Percentiles rank a stretch among this genome's conserved stretches.
These are phyloP conservation scores for Melanogrammus aeglefinus DNA, from an alignment of 2,797 vertebrate genomes.

Conservation along the genomic window DNA sequence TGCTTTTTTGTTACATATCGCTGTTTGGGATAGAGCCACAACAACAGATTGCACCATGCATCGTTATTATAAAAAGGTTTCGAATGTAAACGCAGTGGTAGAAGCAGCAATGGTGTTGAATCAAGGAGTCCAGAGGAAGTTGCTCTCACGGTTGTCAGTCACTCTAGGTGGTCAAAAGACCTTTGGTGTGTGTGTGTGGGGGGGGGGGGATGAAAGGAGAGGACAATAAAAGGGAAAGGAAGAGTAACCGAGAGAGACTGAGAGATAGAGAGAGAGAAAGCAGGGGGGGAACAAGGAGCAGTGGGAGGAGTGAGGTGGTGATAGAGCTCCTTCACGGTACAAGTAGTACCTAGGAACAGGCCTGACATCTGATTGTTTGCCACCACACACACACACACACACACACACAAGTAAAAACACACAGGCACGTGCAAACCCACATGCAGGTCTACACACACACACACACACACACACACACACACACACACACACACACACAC, in stretches of 20 bases:
- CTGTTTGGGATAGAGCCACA: not conserved
- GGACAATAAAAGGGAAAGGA: not conserved
- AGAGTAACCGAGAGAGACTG: not conserved
- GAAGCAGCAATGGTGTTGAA: not conserved
- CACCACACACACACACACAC: not conserved
- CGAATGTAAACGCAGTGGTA: not conserved
- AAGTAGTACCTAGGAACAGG: not conserved
- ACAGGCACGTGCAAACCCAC: not conserved
- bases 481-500: slow-evolving; percentile 26
- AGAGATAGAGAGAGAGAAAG: not conserved
- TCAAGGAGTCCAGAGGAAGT: not conserved
- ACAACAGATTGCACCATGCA: not conserved
- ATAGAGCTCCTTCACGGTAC: not conserved
- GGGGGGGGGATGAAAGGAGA: not conserved
- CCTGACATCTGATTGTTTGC: not conserved
- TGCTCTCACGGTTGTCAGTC: not conserved
- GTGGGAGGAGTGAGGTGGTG: not conserved
- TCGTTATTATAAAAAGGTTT: not conserved
- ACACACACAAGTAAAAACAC: not conserved
- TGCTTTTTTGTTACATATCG: not conserved
- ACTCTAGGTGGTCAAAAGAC: not conserved
- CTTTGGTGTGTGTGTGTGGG: not conserved
- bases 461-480: not conserved
- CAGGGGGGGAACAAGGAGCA: not conserved
- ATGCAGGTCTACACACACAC: not conserved